Base-by-base conservation (phyloP, 2,888 invertebrate species). In the Netelia fuscicornis region DNA sequence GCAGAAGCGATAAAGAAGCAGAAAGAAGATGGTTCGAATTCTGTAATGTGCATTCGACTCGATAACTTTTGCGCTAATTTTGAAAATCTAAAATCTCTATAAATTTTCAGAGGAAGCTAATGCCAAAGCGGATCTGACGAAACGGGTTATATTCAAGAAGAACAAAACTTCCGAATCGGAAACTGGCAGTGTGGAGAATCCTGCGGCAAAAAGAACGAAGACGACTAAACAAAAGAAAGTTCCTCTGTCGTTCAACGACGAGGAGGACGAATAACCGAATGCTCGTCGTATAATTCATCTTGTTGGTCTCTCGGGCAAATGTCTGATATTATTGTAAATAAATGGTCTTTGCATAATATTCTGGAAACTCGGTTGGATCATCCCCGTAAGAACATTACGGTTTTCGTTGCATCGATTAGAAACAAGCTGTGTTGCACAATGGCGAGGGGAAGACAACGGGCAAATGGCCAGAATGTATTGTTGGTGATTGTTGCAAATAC, bases 41-140 rank as follows among this genome's bases (percentile, higher is more conserved):
- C 13, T 62, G 48, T 67, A 23, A 70, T 58, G 52, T 25, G 44
- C 23, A 25, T 20, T 42, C 11, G n/a, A 5, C 11, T 10, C 13
- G 0, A 44, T 13, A 60, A 81, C 10, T 42, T 44, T 52, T 20
- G 42, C 71, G 2, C 11, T 25, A 13, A 68, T 68, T 10, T 42
- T 13, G 8, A 30, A 67, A 11, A 67, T 64, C 20, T 65, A 30
- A 58, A 10, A 56, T 62, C 74, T 74, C 48, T n/a, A 25, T 67
- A 23, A 2, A 13, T 86, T 94, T 94, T 37, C 93, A 96, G 96
- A 96, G 92, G 95, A 95, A 90, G 95, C 95, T 81, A 94, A 95
- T 89, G 94, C 94, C 56, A 95, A 95, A 44, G 96, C 96, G 56
- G 96, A 96, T 93, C 93, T 96, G 86, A 94, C 91, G 75, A 94